A percentile compares a stretch with the other conserved stretches of the same genome.
Evolutionary conservation across 2,797 vertebrate species (phyloP).

Genomic region (Anguilla obscura): DNA sequence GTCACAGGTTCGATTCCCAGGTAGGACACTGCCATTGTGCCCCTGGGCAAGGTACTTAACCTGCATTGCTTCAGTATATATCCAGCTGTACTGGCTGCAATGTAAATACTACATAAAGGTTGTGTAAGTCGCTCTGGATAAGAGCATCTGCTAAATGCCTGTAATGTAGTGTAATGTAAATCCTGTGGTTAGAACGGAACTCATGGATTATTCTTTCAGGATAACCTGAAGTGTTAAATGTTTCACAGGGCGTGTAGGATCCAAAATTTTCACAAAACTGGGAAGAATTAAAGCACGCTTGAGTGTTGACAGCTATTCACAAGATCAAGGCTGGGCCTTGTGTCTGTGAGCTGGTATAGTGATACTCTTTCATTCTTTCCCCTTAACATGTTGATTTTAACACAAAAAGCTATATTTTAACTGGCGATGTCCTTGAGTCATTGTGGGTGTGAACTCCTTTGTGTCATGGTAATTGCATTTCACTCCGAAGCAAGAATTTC

Average conservation of each 20-base stretch:
- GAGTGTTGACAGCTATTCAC: background rate
- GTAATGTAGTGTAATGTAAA: background rate
- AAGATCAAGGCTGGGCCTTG: background rate
- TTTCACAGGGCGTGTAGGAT: background rate
- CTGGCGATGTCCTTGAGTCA: slow-evolving; percentile 17
- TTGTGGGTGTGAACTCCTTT: background rate
- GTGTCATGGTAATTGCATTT: slow-evolving; percentile 22
- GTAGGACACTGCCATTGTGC: no score
- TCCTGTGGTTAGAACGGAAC: background rate
- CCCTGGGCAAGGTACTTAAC: no score
- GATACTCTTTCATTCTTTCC: background rate
- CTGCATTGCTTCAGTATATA: no score
- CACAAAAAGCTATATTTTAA: slow-evolving; percentile 4
- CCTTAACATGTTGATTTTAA: background rate
- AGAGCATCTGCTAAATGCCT: no score
- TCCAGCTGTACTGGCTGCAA: no score
- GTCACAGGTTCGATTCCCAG: no score
- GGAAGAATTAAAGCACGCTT: background rate
- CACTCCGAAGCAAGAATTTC: background rate
- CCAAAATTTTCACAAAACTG: slow-evolving; percentile 9
- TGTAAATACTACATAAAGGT: no score
- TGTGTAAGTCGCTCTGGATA: no score
- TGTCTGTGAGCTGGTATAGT: background rate
- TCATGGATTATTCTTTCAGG: background rate
- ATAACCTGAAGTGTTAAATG: background rate